Conservation (phyloP, 2,797 vertebrate species). For the Cossypha niveicapilla region DNA sequence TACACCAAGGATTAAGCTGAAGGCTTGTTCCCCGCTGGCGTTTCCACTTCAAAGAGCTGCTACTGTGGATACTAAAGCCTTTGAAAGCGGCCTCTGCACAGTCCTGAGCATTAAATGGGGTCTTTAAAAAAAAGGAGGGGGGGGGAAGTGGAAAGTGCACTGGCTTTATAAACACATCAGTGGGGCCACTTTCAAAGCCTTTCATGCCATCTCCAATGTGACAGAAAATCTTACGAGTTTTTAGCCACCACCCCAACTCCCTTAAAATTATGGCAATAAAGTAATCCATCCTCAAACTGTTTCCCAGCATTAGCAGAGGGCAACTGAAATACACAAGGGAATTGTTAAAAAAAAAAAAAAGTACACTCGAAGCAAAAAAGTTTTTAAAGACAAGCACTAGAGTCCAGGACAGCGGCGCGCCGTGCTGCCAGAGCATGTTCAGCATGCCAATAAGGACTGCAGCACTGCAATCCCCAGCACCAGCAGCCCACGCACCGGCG, state of each 20-base stretch:
- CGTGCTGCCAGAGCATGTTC: background rate
- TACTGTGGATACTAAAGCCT: conserved; percentile 14
- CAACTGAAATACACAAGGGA: background rate
- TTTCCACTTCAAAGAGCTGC: conserved; percentile 41
- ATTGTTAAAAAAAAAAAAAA: background rate
- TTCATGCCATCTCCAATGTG: background rate
- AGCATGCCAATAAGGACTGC: conserved; percentile 43
- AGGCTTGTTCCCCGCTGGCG: fast-evolving
- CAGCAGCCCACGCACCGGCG: background rate
- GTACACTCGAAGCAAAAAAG: background rate
- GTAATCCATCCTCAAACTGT: background rate
- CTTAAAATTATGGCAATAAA: background rate
- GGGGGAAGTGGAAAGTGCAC: background rate
- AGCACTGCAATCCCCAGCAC: conserved; percentile 19
- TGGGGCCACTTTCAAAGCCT: background rate
- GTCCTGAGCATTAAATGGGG: background rate
- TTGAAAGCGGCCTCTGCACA: conserved; percentile 3
- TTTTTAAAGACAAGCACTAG: background rate
- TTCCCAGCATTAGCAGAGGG: background rate
- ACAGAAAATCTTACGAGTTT: background rate
- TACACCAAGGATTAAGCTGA: background rate
- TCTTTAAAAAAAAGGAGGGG: background rate
- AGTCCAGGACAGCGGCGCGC: background rate
- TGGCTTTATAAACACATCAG: conserved; percentile 3
- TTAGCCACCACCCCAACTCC: background rate